phyloP scores from a whole-genome alignment of 2,888 invertebrate genomes.

The Caenorhabditis angaria region DNA sequence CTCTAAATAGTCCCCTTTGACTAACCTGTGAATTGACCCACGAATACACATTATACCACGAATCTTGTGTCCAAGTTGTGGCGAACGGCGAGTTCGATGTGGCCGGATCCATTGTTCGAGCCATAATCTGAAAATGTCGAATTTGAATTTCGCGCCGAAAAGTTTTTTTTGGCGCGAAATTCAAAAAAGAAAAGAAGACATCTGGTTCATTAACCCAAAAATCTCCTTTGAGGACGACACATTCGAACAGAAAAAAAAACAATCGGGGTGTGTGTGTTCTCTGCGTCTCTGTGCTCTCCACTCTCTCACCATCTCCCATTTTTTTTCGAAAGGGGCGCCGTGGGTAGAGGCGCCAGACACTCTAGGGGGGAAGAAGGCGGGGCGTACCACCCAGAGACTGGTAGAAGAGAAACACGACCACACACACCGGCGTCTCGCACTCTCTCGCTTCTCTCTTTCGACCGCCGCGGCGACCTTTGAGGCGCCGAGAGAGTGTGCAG shows the following conservation, averaged over 20 bases:
- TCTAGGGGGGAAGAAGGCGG: slow-evolving; percentile 18
- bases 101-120: slow-evolving; percentile 43
- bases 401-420: slow-evolving; percentile 10
- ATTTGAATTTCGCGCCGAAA: slow-evolving; percentile 6
- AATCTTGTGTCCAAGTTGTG: slow-evolving; percentile 25
- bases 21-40: slow-evolving; percentile 45
- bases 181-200: neutral
- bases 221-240: neutral
- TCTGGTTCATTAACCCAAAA: slow-evolving; percentile 7
- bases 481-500: slow-evolving; percentile 12
- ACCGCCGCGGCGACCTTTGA: slow-evolving; percentile 1
- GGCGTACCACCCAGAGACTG: slow-evolving; percentile 49
- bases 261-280: slow-evolving; percentile 12
- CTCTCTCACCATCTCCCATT: slow-evolving; percentile 12
- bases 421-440: slow-evolving; percentile 15
- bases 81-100: slow-evolving; percentile 26
- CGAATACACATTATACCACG: slow-evolving; percentile 38
- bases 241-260: neutral
- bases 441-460: slow-evolving; percentile 21
- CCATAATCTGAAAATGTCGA: too few species aligned
- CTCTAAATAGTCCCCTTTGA: too few species aligned
- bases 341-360: slow-evolving; percentile 27
- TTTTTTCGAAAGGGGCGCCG: slow-evolving; percentile 28
- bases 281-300: slow-evolving; percentile 5
- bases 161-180: neutral